Evolutionary conservation across 2,797 vertebrate genomes (phyloP).

Genomic region (Chelon labrosus): DNA sequence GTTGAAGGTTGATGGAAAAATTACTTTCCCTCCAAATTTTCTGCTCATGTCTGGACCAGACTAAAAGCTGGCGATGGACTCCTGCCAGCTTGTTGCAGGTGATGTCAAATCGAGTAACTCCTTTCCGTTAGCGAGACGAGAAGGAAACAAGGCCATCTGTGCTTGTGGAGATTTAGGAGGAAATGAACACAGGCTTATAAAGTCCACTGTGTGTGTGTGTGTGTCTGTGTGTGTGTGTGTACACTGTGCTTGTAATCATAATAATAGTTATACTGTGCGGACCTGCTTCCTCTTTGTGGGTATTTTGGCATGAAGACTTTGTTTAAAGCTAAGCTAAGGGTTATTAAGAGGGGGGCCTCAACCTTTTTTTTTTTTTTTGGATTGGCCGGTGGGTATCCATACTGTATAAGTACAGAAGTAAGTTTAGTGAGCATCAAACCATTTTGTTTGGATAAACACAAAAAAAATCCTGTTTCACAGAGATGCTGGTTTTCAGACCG

Average conservation of each 20-base stretch:
- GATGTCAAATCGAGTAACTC: conserved; percentile 60
- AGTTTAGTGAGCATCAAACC: too few relatives aligned
- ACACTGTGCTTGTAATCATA: not conserved
- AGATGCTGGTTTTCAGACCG: too few relatives aligned
- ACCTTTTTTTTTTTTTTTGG: too few relatives aligned
- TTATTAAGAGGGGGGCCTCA: too few relatives aligned
- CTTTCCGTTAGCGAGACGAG: conserved; percentile 32
- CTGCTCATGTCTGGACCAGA: conserved; percentile 16
- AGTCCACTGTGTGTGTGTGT: conserved; percentile 36
- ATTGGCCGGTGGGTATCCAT: too few relatives aligned
- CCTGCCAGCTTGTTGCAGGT: conserved; percentile 49
- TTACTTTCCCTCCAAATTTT: not conserved
- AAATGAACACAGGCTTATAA: conserved; percentile 41
- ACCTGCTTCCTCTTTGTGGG: not conserved
- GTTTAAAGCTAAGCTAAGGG: not conserved
- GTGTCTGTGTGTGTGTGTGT: conserved; percentile 1
- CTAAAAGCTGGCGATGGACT: conserved; percentile 24
- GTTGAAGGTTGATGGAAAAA: conserved; percentile 14
- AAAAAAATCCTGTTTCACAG: too few relatives aligned
- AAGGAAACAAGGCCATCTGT: conserved; percentile 57
- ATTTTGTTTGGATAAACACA: too few relatives aligned
- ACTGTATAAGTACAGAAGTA: too few relatives aligned
- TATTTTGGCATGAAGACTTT: not conserved
- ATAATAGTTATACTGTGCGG: not conserved
- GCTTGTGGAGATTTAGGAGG: conserved; percentile 42